A percentile compares a stretch with the other conserved stretches of the same genome.
Conservation (phyloP, 1,140 invertebrate species). For the Fopius arisanus region DNA sequence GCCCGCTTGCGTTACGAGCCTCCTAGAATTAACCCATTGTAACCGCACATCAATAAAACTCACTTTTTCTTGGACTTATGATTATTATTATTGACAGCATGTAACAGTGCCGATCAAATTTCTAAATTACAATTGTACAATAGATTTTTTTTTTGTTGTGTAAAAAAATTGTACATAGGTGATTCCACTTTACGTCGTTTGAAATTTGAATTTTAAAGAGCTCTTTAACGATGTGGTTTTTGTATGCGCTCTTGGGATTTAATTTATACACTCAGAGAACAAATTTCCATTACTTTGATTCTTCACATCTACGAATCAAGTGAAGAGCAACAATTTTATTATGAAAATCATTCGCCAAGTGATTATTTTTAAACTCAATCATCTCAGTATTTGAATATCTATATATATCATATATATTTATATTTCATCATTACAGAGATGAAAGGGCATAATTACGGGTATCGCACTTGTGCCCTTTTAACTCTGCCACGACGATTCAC, state of each 20-base stretch:
- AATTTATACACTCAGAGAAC: not conserved
- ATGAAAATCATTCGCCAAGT: not conserved
- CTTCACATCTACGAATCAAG: not conserved
- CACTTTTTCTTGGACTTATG: not conserved
- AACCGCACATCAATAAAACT: not conserved
- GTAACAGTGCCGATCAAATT: constrained; percentile 38
- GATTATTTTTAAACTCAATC: not conserved
- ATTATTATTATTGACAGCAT: constrained; percentile 38
- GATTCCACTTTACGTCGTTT: constrained; percentile 17
- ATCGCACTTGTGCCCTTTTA: too few relatives aligned
- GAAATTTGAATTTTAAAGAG: constrained; percentile 10
- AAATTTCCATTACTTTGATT: not conserved
- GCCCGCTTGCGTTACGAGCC: not conserved
- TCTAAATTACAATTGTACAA: constrained; percentile 57
- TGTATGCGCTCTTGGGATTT: not conserved
- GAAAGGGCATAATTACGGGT: too few relatives aligned
- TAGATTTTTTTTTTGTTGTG: constrained; percentile 34
- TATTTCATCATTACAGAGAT: not conserved
- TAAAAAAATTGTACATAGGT: constrained; percentile 52
- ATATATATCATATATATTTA: not conserved
- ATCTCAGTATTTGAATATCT: not conserved
- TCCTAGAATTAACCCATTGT: constrained; percentile 28
- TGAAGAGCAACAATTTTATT: not conserved
- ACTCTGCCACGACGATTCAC: too few relatives aligned
- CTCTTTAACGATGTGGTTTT: not conserved